These are phyloP conservation scores for Chloroclysta siterata DNA, from an alignment of 2,888 invertebrate species.

Conservation along the genomic window DNA sequence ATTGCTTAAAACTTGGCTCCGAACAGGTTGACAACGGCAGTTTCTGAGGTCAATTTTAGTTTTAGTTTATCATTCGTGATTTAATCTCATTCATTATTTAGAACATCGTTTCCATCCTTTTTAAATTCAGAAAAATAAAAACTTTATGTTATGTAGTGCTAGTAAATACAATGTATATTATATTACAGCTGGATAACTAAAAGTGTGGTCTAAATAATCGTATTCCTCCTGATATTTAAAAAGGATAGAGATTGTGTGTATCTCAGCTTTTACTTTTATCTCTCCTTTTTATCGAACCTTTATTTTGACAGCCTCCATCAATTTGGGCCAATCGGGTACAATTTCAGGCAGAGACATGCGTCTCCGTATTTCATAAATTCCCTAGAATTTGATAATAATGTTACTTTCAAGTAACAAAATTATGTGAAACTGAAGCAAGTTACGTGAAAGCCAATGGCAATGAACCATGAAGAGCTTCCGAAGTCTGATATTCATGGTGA, in stretches of 20 bases:
- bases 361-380: constrained; percentile 88
- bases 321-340: constrained; percentile 92
- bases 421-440: constrained; percentile 44
- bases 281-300: constrained; percentile 87
- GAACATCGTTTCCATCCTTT: constrained; percentile 62
- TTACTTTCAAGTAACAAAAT: constrained; percentile 57
- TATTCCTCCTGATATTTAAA: constrained; percentile 46
- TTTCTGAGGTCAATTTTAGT: constrained; percentile 60
- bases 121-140: constrained; percentile 45
- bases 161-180: background rate
- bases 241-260: constrained; percentile 54
- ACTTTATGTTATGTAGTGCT: background rate
- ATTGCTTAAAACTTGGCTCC: constrained; percentile 13
- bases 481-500: constrained; percentile 31
- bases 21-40: constrained; percentile 52
- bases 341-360: constrained; percentile 88
- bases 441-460: constrained; percentile 49
- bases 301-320: constrained; percentile 87
- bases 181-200: background rate
- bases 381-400: constrained; percentile 84
- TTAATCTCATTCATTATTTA: constrained; percentile 73
- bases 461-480: constrained; percentile 36
- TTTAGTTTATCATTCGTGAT: constrained; percentile 68
- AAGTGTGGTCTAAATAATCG: background rate
- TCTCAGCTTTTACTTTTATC: constrained; percentile 65